Evolutionary conservation across 2,113 vertebrate species (phyloP).

Genomic region (Poeciliopsis prolifica): DNA sequence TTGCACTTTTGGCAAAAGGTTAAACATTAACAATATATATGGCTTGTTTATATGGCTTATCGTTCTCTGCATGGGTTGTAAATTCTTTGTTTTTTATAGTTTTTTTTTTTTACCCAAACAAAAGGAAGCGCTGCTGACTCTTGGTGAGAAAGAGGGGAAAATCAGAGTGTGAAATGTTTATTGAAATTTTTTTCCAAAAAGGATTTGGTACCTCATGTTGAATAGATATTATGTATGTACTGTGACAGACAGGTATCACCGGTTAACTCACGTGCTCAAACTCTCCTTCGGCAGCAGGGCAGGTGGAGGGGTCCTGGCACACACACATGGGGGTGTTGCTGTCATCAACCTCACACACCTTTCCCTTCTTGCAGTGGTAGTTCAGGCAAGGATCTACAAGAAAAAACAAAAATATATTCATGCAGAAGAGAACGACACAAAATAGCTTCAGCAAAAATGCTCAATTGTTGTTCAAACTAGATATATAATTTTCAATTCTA

Average conservation of each 20-base stretch:
- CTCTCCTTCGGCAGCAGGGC: conserved; percentile 83
- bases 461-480: background rate
- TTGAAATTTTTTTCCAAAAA: background rate
- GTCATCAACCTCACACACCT: conserved; percentile 96
- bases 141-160: no score
- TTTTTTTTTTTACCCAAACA: no score
- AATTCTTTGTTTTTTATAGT: no score
- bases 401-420: background rate
- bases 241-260: background rate
- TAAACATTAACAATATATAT: no score
- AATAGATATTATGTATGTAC: background rate
- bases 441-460: background rate
- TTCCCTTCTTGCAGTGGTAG: conserved; percentile 98
- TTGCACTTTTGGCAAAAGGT: no score
- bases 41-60: no score
- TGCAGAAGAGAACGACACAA: background rate
- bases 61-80: no score
- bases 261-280: conserved; percentile 90
- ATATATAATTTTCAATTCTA: background rate
- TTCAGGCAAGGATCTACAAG: conserved; percentile 90
- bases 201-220: background rate
- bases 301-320: conserved; percentile 95
- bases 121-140: no score
- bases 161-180: no score
- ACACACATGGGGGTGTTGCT: conserved; percentile 95